Evolutionary conservation across 2,113 vertebrate species (phyloP), one percentile per base, ranked within the genome.

Genomic region (Podiceps cristatus): DNA sequence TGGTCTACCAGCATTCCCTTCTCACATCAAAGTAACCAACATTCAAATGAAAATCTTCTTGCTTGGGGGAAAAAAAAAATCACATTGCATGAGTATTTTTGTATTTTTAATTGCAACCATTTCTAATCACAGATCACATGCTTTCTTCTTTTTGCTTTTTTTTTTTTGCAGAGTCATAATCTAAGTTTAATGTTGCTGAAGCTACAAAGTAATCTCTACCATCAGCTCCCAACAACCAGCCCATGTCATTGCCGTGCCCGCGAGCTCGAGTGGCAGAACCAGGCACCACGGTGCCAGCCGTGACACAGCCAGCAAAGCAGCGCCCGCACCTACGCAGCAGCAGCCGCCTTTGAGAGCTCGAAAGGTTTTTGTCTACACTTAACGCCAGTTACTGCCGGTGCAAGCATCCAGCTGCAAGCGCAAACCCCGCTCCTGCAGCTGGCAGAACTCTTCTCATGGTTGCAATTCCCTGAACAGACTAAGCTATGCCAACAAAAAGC

Each of bases 401-500:
- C 52, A 44, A 59, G 77, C 74, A 82, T 19, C 85, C 76, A 67
- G 83, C 76, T 40, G 82, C 64, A 88, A 35, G 60, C 84, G 67
- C 72, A 80, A 90, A 67, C 44, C 85, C 52, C 1, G 0, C 68
- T 79, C 44, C 79, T 35, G 73, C 86, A 47, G 92, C 95, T 76
- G 68, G 35, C 77, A 72, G 52, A 18, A 67, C 56, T 86, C 81
- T 55, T 35, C 77, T 66, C 81, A 75, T 29, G 37, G 0, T 35
- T 42, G 63, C 91, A 37, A 63, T 84, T 95, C 91, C 80, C 89
- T 33, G 16, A 91, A 84, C 2, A 1, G 73, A 55, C 44, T 47
- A 40, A 78, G 24, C 80, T 15, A 14, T n/a, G 91, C 93, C 94
- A 91, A 90, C n/a, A 79, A 88, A 91, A 93, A 59, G 42, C 69